phyloP scores from a whole-genome alignment of 2,113 vertebrate species.

The Mesembrinibis cayennensis region DNA sequence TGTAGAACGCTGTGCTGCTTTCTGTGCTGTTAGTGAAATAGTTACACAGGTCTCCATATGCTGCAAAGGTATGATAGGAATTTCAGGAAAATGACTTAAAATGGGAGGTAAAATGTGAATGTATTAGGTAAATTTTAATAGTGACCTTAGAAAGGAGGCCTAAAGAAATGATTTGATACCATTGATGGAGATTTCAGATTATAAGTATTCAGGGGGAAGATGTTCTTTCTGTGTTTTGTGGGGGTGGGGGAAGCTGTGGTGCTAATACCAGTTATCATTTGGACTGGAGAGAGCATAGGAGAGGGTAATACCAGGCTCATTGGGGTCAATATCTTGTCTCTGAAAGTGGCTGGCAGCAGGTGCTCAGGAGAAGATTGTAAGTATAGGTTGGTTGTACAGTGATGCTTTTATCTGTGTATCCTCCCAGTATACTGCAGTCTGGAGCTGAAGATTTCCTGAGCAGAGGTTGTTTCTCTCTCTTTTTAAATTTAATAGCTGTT shows the following conservation, averaged over 20 bases:
- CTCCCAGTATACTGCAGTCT: background rate
- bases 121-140: background rate
- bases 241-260: background rate
- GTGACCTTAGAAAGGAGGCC: background rate
- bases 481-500: background rate
- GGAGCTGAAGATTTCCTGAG: background rate
- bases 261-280: background rate
- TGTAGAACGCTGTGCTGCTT: background rate
- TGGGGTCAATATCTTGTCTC: background rate
- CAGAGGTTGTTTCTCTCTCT: background rate
- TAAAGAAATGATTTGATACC: background rate
- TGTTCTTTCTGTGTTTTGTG: background rate
- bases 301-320: background rate
- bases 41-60: background rate
- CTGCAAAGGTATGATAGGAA: background rate
- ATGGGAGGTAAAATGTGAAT: background rate
- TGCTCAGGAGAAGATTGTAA: background rate
- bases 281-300: background rate
- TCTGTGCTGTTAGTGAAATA: background rate
- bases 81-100: background rate
- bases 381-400: background rate
- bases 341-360: background rate
- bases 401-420: background rate
- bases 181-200: background rate
- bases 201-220: rapidly evolving